These are phyloP conservation scores for Drosophila imparisetae DNA, from an alignment of 2,888 invertebrate genomes.

Conservation along the genomic window DNA sequence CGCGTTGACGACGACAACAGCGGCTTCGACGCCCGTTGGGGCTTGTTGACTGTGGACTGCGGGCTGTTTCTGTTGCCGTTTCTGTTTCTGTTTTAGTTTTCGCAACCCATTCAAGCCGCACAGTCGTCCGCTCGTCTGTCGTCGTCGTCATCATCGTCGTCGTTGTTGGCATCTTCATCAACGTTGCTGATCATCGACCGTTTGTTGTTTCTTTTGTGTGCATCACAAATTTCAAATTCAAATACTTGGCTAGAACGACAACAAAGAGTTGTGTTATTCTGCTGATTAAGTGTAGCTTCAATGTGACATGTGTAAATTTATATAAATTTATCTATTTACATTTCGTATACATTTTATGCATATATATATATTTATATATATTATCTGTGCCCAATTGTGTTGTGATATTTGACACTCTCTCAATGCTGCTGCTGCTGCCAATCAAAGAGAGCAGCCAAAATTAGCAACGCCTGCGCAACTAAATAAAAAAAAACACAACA, in stretches of 20 bases:
- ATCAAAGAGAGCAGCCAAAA: conserved; percentile 58
- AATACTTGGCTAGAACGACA: neutral
- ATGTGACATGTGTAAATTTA: conserved; percentile 8
- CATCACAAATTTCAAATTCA: conserved; percentile 26
- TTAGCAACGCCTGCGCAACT: conserved; percentile 59
- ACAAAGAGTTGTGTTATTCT: conserved; percentile 31
- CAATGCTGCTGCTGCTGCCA: conserved; percentile 25
- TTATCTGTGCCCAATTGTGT: conserved; percentile 7
- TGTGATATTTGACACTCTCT: conserved; percentile 41
- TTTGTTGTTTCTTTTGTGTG: conserved; percentile 37
- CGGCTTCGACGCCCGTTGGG: conserved; percentile 38
- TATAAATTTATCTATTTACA: neutral
- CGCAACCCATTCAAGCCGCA: conserved; percentile 75
- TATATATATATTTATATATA: neutral
- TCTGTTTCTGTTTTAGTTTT: conserved; percentile 71
- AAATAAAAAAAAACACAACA: neutral
- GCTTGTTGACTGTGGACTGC: conserved; percentile 34
- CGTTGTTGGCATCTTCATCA: conserved; percentile 14
- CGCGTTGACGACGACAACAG: conserved; percentile 35
- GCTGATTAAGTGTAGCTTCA: conserved; percentile 8
- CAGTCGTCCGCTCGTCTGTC: conserved; percentile 49
- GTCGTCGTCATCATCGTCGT: conserved; percentile 13
- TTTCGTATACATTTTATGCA: neutral
- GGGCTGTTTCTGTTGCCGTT: conserved; percentile 51
- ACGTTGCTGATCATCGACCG: neutral